Conservation (phyloP, 1,140 invertebrate species). For the Solenopsis fugax region DNA sequence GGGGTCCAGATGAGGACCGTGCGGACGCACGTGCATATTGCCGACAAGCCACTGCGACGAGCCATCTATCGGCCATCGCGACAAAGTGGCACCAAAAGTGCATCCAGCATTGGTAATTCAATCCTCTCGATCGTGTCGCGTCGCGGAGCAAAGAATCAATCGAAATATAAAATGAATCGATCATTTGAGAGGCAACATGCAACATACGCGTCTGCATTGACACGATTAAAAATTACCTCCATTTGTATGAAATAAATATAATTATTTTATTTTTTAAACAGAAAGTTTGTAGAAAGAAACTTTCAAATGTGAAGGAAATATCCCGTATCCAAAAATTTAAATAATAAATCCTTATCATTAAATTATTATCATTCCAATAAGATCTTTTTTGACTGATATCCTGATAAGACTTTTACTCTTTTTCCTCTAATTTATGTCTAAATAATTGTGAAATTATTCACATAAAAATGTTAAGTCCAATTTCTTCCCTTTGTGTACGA, state of each 20-base stretch:
- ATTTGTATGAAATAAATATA: background rate
- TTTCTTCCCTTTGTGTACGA: background rate
- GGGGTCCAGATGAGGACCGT: constrained; percentile 64
- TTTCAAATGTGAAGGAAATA: too few species aligned
- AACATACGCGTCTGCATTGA: background rate
- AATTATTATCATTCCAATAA: too few species aligned
- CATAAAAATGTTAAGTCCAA: background rate
- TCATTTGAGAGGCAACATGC: background rate
- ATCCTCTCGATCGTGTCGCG: background rate
- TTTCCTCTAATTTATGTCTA: background rate
- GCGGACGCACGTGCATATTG: constrained; percentile 70
- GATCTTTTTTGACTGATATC: background rate
- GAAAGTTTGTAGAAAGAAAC: background rate
- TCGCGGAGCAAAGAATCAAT: background rate
- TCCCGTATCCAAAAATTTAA: too few species aligned
- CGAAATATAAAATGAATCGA: constrained; percentile 19
- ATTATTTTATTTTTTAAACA: background rate
- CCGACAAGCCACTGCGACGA: constrained; percentile 60
- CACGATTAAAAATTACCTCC: background rate
- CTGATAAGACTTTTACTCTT: background rate
- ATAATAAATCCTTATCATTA: too few species aligned
- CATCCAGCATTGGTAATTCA: constrained; percentile 68
- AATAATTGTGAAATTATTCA: constrained; percentile 18
- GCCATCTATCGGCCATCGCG: constrained; percentile 74
- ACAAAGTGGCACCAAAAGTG: constrained; percentile 1